Base-by-base conservation (phyloP, 2,113 vertebrate genomes). In the Caloenas nicobarica region DNA sequence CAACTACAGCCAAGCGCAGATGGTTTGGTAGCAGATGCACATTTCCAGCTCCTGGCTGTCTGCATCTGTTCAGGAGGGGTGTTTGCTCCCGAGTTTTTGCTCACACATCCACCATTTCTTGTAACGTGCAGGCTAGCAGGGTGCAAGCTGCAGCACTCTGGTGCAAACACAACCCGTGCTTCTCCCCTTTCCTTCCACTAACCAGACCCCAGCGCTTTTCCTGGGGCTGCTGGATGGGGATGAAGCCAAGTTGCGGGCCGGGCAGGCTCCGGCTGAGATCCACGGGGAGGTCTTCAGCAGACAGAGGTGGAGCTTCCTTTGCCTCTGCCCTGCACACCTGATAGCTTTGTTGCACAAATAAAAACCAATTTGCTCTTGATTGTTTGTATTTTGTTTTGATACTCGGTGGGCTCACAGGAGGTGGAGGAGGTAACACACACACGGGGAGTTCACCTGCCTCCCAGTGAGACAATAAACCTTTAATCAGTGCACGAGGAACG, bases 271-370 rank as follows among this genome's bases (percentile, higher is more conserved):
- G 7, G 29, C 48, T 40, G 26, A 54, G 61, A 26, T 57, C 71
- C 70, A 38, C 1, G 1, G 64, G 53, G 81, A 84, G 54, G 38
- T 72, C 53, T 74, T 44, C 46, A 7, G 44, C 31, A 78, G 60
- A 53, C 10, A 16, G 74, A 68, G 50, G 22, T 5, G 13, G 36
- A 87, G 40, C 36, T 86, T 69, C 31, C 70, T 91, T 40, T 85
- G 29, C 57, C 38, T 81, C 53, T 89, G 51, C 69, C 17, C 57
- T 53, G 28, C 28, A 23, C 4, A 26, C n/a, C 79, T 57, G 5
- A n/a, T 88, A n/a, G 26, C 40, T 89, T 66, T 94, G 54, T 89
- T 94, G 85, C n/a, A 50, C 65, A 91, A 95, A 88, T 66, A 88
- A 85, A 69, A 61, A n/a, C 1, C 71, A 88, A 83, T 89, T 96